Percentiles rank a stretch among this genome's conserved stretches.
Conservation (phyloP, 2,888 invertebrate species). For the Cosmia trapezina region DNA sequence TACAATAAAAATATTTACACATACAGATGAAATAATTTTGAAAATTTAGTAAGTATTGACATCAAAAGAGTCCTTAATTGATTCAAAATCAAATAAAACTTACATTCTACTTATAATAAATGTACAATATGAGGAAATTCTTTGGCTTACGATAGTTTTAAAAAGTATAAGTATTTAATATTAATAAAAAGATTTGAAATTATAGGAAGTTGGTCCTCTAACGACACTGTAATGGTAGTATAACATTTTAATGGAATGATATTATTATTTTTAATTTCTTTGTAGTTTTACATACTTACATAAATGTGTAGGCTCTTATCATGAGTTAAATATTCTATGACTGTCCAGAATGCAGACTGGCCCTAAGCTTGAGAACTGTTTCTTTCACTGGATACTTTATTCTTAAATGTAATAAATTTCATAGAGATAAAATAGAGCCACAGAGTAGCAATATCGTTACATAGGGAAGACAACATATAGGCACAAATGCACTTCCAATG, state of each 20-base stretch:
- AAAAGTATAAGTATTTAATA: constrained; percentile 46
- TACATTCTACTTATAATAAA: constrained; percentile 58
- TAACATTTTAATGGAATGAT: constrained; percentile 75
- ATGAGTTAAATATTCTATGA: constrained; percentile 32
- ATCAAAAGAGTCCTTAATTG: constrained; percentile 58
- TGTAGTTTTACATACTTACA: constrained; percentile 25
- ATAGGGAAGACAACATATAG: constrained; percentile 45
- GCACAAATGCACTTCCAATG: constrained; percentile 41
- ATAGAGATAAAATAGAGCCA: constrained; percentile 27
- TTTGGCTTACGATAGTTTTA: constrained; percentile 67
- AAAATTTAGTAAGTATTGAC: constrained; percentile 61
- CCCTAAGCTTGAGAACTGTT: constrained; percentile 17
- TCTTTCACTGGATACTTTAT: background rate
- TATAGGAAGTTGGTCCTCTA: constrained; percentile 80
- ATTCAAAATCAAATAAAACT: constrained; percentile 60
- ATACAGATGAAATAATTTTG: constrained; percentile 51
- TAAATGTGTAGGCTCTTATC: constrained; percentile 20
- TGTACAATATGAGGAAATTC: constrained; percentile 64
- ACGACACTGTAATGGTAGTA: constrained; percentile 66
- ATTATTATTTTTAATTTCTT: constrained; percentile 36
- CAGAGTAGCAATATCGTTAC: constrained; percentile 23
- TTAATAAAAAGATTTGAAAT: constrained; percentile 61
- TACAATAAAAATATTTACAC: constrained; percentile 58
- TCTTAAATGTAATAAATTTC: constrained; percentile 18
- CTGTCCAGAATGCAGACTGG: constrained; percentile 12